phyloP scores from a whole-genome alignment of 2,113 vertebrate genomes.

The Trematocara nigrifrons region DNA sequence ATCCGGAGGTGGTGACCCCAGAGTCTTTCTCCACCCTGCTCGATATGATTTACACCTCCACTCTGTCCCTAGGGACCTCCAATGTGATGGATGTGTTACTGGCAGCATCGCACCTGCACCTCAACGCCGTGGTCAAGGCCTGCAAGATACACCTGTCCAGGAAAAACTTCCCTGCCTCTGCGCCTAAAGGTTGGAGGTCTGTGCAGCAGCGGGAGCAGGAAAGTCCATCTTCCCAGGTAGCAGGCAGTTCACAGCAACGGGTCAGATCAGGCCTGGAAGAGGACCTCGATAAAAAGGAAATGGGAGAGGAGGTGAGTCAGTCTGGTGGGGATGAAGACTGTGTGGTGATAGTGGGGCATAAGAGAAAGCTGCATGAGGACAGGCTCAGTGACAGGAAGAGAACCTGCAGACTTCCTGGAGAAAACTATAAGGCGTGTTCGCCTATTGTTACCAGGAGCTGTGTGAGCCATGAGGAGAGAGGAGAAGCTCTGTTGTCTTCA shows the following conservation, averaged over 20 bases:
- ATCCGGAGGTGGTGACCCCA: slow-evolving; percentile 88
- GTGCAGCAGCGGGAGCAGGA: slow-evolving; percentile 38
- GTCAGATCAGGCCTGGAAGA: slow-evolving; percentile 79
- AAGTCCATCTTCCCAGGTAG: neutral
- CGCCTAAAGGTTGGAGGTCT: slow-evolving; percentile 70
- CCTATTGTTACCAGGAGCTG: slow-evolving; percentile 47
- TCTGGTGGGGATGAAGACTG: slow-evolving; percentile 25
- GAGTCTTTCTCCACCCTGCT: slow-evolving; percentile 89
- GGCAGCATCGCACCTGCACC: slow-evolving; percentile 89
- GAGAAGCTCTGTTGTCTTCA: slow-evolving; percentile 75
- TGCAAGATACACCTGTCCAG: slow-evolving; percentile 91
- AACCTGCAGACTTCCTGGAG: slow-evolving; percentile 70
- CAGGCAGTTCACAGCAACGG: slow-evolving; percentile 78
- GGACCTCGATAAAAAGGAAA: slow-evolving; percentile 12
- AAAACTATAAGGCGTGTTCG: slow-evolving; percentile 61
- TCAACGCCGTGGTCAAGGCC: slow-evolving; percentile 88
- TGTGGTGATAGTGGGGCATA: slow-evolving; percentile 64
- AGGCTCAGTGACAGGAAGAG: slow-evolving; percentile 68
- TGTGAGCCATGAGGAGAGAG: slow-evolving; percentile 10
- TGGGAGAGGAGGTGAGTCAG: slow-evolving; percentile 52
- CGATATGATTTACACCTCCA: slow-evolving; percentile 96
- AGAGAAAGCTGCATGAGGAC: slow-evolving; percentile 80
- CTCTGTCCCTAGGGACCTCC: slow-evolving; percentile 83
- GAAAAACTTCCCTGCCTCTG: slow-evolving; percentile 84
- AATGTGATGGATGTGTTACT: slow-evolving; percentile 94